A percentile compares a stretch with the other conserved stretches of the same genome.
Evolutionary conservation across 1,140 invertebrate species (phyloP).

Genomic region (Ceratitis capitata): DNA sequence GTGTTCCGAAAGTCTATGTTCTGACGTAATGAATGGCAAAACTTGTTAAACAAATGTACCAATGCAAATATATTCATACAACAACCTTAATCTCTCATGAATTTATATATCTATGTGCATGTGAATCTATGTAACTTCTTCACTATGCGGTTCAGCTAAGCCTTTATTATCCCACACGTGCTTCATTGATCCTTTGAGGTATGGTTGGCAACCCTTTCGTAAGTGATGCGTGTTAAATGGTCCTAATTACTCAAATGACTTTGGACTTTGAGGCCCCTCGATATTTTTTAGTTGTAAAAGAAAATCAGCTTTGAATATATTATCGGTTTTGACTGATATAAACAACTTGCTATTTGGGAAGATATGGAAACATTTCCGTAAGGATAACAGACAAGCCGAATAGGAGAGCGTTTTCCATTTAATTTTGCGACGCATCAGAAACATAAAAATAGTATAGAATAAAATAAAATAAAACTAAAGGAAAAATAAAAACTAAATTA

Average conservation of each 20-base stretch:
- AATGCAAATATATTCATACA: neutral
- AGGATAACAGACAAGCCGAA: too few species aligned
- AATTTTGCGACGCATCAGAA: too few species aligned
- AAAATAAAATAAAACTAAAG: too few species aligned
- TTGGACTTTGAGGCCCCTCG: neutral
- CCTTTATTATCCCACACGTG: neutral
- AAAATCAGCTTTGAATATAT: neutral
- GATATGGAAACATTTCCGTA: too few species aligned
- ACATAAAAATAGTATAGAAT: too few species aligned
- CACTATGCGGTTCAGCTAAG: neutral
- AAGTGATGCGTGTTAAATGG: constrained; percentile 13
- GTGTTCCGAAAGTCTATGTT: neutral
- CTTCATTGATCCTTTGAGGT: neutral
- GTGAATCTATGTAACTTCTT: neutral
- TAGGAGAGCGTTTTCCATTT: too few species aligned
- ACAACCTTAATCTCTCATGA: too few species aligned
- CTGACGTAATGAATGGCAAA: neutral
- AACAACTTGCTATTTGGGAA: neutral
- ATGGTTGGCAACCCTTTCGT: neutral
- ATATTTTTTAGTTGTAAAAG: neutral
- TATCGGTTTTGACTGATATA: neutral
- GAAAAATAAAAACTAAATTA: too few species aligned
- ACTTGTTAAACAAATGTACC: neutral
- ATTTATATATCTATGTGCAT: neutral
- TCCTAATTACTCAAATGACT: neutral